Conservation (phyloP, 2,888 invertebrate genomes). For the Cantharis rufa region DNA sequence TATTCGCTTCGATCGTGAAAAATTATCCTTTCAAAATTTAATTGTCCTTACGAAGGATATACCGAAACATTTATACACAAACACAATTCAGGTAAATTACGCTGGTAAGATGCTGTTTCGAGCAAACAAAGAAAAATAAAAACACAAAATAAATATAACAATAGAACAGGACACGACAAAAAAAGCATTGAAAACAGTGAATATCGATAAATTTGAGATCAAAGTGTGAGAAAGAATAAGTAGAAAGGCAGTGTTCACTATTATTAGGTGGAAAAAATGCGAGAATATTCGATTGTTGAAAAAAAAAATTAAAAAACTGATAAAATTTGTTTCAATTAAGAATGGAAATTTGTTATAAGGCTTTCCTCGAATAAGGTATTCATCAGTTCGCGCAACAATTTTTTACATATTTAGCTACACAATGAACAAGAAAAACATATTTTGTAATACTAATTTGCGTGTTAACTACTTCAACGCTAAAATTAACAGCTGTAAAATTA, state of each 20-base stretch:
- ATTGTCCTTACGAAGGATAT: neutral
- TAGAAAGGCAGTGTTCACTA: neutral
- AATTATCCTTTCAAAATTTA: neutral
- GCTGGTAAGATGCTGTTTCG: neutral
- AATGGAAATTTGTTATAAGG: neutral
- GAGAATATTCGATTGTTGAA: neutral
- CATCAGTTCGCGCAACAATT: neutral
- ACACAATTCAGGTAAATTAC: neutral
- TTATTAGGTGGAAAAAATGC: neutral
- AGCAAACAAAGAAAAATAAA: neutral
- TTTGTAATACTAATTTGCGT: slow-evolving; percentile 24
- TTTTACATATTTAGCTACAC: neutral
- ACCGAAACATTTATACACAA: neutral
- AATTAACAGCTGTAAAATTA: slow-evolving; percentile 27
- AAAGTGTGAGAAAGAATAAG: neutral
- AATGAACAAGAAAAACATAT: slow-evolving; percentile 4
- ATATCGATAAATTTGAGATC: neutral
- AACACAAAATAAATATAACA: neutral
- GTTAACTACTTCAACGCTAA: slow-evolving; percentile 18
- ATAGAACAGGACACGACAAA: neutral
- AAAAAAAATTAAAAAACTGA: neutral
- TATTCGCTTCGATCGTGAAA: neutral
- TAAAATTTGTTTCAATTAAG: neutral
- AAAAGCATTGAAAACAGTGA: neutral
- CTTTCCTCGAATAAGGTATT: neutral